Conservation (phyloP, 2,888 invertebrate genomes). For the Mycalesis mineus region DNA sequence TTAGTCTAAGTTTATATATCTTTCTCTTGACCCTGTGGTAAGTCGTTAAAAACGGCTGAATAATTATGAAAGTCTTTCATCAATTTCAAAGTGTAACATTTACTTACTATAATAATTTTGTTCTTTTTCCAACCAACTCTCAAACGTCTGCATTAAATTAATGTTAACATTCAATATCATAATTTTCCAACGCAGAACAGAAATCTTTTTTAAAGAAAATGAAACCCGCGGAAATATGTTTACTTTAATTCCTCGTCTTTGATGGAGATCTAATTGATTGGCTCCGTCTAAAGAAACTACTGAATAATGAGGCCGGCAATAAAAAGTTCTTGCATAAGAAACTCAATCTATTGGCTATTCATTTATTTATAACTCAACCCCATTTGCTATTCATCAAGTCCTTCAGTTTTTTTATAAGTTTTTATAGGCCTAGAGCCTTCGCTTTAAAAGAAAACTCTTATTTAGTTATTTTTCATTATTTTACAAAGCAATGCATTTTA, state of each 20-base stretch:
- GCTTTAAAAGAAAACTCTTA: too few species aligned
- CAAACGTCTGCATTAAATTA: too few species aligned
- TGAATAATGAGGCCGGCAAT: background rate
- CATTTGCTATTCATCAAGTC: background rate
- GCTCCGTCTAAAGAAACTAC: background rate
- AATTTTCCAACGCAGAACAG: background rate
- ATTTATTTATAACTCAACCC: background rate
- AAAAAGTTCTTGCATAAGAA: constrained; percentile 3
- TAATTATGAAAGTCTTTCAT: too few species aligned
- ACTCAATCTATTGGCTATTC: background rate
- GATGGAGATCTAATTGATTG: constrained; percentile 5
- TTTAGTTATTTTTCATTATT: too few species aligned
- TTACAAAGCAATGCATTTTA: too few species aligned
- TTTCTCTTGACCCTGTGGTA: too few species aligned
- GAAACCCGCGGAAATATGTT: background rate
- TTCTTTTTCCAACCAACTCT: too few species aligned
- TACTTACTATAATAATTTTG: too few species aligned
- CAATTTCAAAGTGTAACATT: too few species aligned
- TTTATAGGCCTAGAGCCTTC: background rate
- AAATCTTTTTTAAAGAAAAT: background rate
- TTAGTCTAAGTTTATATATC: too few species aligned
- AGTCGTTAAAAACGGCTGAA: too few species aligned
- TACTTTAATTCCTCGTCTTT: constrained; percentile 3
- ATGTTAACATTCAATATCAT: background rate
- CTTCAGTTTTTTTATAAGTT: background rate